phyloP scores from a whole-genome alignment of 2,797 vertebrate species.

The Lepus townsendii region DNA sequence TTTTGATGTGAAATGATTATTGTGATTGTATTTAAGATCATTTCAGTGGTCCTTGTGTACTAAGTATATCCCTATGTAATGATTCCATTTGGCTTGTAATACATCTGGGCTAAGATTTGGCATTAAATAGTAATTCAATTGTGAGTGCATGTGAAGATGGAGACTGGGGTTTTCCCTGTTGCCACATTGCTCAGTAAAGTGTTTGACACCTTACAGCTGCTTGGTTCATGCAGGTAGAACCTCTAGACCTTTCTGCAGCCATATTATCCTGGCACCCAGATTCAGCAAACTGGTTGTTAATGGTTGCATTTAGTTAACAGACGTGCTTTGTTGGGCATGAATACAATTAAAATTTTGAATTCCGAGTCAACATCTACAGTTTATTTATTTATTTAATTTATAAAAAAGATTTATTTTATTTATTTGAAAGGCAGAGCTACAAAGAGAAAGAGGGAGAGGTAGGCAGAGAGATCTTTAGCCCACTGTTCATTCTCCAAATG shows the following conservation, averaged over 20 bases:
- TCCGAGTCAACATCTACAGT: background rate
- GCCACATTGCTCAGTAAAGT: background rate
- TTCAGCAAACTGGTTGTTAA: background rate
- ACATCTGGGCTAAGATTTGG: background rate
- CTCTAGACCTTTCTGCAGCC: background rate
- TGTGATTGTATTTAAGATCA: background rate
- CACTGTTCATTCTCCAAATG: no score
- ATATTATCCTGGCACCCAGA: background rate
- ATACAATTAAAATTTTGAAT: background rate
- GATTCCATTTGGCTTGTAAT: background rate
- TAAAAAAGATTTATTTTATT: no score
- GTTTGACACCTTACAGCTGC: background rate
- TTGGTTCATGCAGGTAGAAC: background rate
- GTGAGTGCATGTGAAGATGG: background rate
- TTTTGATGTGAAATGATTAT: background rate
- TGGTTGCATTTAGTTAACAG: background rate
- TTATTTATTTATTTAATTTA: background rate
- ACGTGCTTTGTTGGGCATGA: background rate
- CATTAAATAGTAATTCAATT: background rate
- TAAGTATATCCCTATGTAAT: background rate
- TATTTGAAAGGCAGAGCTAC: no score
- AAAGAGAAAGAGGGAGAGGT: no score
- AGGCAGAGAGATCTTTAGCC: no score
- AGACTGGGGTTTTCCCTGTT: background rate
- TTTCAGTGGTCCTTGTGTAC: background rate